Base-by-base conservation (phyloP, 1,140 invertebrate species). In the Drosophila grimshawi region DNA sequence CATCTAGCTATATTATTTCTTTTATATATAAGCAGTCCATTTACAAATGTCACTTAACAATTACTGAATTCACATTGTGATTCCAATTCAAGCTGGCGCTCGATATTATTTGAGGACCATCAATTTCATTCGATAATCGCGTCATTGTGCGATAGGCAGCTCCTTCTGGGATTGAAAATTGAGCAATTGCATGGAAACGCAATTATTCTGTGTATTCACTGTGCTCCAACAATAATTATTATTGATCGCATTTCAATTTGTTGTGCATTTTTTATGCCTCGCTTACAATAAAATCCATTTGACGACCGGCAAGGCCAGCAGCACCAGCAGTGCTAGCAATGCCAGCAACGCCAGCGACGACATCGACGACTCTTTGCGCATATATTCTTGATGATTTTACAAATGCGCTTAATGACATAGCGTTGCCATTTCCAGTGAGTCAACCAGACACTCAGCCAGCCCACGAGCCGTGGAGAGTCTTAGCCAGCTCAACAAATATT, bases 201-300 rank as follows among this genome's bases (percentile, higher is more conserved):
- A 88, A 88, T 88, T 88, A 88, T 88, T 80, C 76, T 86, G 83
- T 80, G 83, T 86, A 88, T 73, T 89, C 83, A 72, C 80, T 83
- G 65, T 77, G 77, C 70, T 46, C 63, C 73, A 76, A 66, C 82
- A 81, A 89, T 88, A 88, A 88, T 88, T 88, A 88, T 88, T 88
- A 88, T 88, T 88, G 83, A 88, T 88, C 83, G 83, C 56, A 80
- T 88, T 88, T 88, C 83, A 88, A 88, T 88, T 83, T 88, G 86
- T 83, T 89, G 82, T 80, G 78, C 76, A 82, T 76, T 73, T 82
- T 86, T 86, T 83, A 82, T 76, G 64, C 79, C 60, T 76, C 73
- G 64, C 74, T 69, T 78, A 80, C 75, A 77, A 78, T 78, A 60
- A 74, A 73, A 74, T 80, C 78, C 78, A 80, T 78, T 80, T 80